Conservation (phyloP, 2,888 invertebrate genomes). For the Microchrysa polita region DNA sequence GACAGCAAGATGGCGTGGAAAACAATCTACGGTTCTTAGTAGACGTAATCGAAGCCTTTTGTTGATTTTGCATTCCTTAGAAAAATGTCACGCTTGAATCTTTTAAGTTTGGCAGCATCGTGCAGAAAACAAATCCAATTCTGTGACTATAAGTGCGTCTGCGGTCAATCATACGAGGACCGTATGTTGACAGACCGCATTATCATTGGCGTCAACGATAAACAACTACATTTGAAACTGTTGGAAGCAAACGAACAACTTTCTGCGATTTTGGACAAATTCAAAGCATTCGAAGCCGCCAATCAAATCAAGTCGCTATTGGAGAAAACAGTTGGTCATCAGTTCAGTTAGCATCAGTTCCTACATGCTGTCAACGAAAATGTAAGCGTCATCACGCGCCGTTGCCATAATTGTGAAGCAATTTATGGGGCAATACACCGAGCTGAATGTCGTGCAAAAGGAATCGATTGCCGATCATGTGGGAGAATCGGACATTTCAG, state of each 20-base stretch:
- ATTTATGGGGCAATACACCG: too few species aligned
- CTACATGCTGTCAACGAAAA: too few species aligned
- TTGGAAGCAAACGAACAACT: constrained; percentile 51
- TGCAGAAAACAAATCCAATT: constrained; percentile 48
- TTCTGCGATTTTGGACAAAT: constrained; percentile 45
- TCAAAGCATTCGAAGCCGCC: constrained; percentile 48
- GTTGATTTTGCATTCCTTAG: constrained; percentile 13
- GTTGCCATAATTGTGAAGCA: too few species aligned
- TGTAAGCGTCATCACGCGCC: too few species aligned
- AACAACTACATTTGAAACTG: constrained; percentile 50
- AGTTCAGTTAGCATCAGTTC: too few species aligned
- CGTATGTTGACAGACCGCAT: constrained; percentile 51
- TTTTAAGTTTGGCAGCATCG: constrained; percentile 49
- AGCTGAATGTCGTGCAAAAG: too few species aligned
- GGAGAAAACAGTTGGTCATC: not conserved
- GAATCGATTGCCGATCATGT: too few species aligned
- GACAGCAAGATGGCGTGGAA: too few species aligned
- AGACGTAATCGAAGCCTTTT: not conserved
- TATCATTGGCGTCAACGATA: constrained; percentile 49
- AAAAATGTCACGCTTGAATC: constrained; percentile 46
- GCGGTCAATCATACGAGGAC: constrained; percentile 48
- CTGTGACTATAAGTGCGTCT: constrained; percentile 44
- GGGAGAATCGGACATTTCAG: too few species aligned
- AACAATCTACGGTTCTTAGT: too few species aligned
- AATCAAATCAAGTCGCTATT: constrained; percentile 47